Evolutionary conservation across 2,113 vertebrate genomes (phyloP), one percentile per base, ranked within the genome.

Genomic region (Galeopterus variegatus): DNA sequence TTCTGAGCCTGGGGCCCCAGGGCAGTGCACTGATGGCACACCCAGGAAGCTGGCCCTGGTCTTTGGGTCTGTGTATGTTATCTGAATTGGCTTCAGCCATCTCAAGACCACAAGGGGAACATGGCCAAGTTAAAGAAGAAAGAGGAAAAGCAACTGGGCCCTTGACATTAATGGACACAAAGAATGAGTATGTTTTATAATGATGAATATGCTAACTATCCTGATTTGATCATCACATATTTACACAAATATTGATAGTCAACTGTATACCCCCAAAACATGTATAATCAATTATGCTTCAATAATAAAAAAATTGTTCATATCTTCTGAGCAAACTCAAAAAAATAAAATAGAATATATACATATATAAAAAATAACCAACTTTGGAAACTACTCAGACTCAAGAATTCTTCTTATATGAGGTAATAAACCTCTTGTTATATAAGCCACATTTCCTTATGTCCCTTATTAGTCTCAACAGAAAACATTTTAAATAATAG

Each of bases 401-500:
- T 88, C 36, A 77, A 87, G 10, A 86, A 94, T 31, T 77, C 45
- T 95, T 73, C 2, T 69, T 82, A 45, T 31, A 62, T 33, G 50
- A 72, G 8, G 18, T 64, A 90, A 95, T n/a, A 94, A 79, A 72
- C 2, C 13, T 13, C 31, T 36, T 60, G 56, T 82, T 91, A 88
- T 79, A 56, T 52, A 72, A 8, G 18, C 3, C 14, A 48, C 28
- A 88, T 95, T 94, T 90, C 50, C 26, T 33, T 75, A 54, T 4
- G 3, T 62, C 50, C 69, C 93, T 96, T 75, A 69, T 36, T 81
- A 76, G 50, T 93, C 31, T 93, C 18, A 96, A 76, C 1, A 90
- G 21, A 85, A 90, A 94, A 12, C 70, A 64, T 93, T 93, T 45
- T 56, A 90, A 81, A 1, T 83, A 56, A 45, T 31, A 76, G 48